phyloP scores from a whole-genome alignment of 2,888 invertebrate species.

The Boloria euphrosyne region DNA sequence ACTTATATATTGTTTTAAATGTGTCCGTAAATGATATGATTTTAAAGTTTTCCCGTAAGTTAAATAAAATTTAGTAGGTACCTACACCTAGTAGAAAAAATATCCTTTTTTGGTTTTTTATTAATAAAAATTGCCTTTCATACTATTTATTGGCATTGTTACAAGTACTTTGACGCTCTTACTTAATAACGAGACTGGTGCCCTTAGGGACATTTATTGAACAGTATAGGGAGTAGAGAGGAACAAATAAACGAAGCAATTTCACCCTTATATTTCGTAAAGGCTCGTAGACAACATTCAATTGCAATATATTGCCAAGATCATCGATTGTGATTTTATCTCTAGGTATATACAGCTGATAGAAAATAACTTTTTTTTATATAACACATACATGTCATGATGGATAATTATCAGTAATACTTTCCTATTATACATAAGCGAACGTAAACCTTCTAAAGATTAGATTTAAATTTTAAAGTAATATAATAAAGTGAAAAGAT shows the following conservation, averaged over 20 bases:
- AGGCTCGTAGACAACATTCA: slow-evolving; percentile 5
- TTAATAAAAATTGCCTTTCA: background rate
- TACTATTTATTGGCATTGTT: slow-evolving; percentile 10
- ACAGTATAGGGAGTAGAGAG: slow-evolving; percentile 42
- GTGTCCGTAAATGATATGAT: too few relatives aligned
- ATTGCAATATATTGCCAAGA: slow-evolving; percentile 3
- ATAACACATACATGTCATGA: background rate
- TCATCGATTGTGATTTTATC: background rate
- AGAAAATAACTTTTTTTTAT: background rate
- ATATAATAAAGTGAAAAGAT: too few relatives aligned
- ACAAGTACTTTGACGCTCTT: slow-evolving; percentile 2
- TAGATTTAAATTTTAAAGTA: too few relatives aligned
- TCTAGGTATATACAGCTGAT: background rate
- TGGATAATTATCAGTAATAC: too few relatives aligned
- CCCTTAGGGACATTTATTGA: slow-evolving; percentile 41
- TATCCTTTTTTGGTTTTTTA: background rate
- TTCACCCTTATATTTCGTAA: slow-evolving; percentile 42
- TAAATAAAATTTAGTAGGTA: too few relatives aligned
- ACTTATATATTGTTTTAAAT: too few relatives aligned
- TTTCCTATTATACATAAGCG: too few relatives aligned
- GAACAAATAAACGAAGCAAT: slow-evolving; percentile 53
- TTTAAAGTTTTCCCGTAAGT: too few relatives aligned
- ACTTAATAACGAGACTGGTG: slow-evolving; percentile 29
- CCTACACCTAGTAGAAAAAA: too few relatives aligned
- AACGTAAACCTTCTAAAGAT: too few relatives aligned